These are phyloP conservation scores for Triplophysa rosa DNA, from an alignment of 2,113 vertebrate species.

Conservation along the genomic window DNA sequence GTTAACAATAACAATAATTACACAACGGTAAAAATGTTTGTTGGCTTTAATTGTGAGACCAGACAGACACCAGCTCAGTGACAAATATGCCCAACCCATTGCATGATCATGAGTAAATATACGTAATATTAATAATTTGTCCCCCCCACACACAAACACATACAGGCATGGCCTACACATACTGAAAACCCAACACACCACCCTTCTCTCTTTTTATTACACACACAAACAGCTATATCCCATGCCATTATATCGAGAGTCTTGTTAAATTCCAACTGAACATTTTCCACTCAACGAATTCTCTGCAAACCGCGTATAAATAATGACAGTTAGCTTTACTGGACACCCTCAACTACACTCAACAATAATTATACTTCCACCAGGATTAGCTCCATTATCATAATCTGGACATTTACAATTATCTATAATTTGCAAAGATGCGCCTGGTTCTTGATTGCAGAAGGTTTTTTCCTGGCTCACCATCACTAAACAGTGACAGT, in stretches of 20 bases:
- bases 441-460: conserved; percentile 99
- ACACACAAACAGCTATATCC: conserved; percentile 60
- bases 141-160: conserved; percentile 4
- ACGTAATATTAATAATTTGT: background rate
- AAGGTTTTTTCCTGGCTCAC: conserved; percentile 92
- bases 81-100: background rate
- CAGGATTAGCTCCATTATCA: conserved; percentile 99
- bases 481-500: conserved; percentile 99
- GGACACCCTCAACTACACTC: conserved; percentile 99
- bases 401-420: conserved; percentile 99
- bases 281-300: conserved; percentile 96
- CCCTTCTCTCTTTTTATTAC: conserved; percentile 3
- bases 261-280: conserved; percentile 95
- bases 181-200: background rate
- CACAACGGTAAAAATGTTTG: background rate
- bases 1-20: background rate
- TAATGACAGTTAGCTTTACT: conserved; percentile 99
- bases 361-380: conserved; percentile 99
- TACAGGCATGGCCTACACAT: conserved; percentile 5
- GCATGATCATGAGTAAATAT: background rate
- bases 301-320: conserved; percentile 96
- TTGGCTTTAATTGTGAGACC: background rate
- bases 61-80: background rate
- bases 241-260: conserved; percentile 95
- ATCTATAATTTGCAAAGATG: conserved; percentile 99